A percentile compares a stretch with the other conserved stretches of the same genome.
These are phyloP conservation scores for Rhea americana DNA, from an alignment of 2,113 vertebrate species.

Conservation along the genomic window DNA sequence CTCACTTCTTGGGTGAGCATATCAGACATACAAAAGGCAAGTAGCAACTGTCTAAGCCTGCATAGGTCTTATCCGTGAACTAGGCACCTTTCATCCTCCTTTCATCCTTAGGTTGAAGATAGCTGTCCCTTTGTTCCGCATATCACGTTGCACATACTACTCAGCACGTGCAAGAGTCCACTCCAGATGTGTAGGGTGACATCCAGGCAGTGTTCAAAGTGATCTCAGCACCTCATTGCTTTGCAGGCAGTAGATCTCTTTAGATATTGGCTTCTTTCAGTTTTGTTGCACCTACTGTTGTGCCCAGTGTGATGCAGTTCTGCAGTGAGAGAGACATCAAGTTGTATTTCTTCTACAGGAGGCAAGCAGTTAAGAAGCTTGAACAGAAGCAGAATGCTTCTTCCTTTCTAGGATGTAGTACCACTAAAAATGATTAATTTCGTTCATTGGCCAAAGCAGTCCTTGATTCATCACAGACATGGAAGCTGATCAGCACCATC, in stretches of 20 bases:
- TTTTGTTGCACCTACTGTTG: not conserved
- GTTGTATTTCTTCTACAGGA: not conserved
- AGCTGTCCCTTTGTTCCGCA: not conserved
- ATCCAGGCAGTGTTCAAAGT: not conserved
- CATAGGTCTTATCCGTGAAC: rapidly evolving
- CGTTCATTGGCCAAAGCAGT: not conserved
- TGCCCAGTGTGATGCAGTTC: not conserved
- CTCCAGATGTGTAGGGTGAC: rapidly evolving
- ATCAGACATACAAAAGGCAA: not conserved
- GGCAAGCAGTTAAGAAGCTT: not conserved
- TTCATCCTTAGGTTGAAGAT: not conserved
- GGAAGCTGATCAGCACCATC: not conserved
- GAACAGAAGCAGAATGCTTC: not conserved
- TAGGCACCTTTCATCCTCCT: not conserved
- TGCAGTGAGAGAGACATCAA: not conserved
- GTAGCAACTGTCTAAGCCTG: not conserved
- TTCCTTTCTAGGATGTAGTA: not conserved
- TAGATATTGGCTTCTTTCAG: not conserved
- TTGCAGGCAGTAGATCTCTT: not conserved
- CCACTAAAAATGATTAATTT: not conserved
- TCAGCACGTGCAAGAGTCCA: not conserved
- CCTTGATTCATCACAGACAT: not conserved
- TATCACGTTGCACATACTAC: too few species aligned
- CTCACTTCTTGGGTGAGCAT: rapidly evolving
- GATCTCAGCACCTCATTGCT: not conserved